Conservation (phyloP, 1,140 invertebrate genomes). For the Condylostylus longicornis region DNA sequence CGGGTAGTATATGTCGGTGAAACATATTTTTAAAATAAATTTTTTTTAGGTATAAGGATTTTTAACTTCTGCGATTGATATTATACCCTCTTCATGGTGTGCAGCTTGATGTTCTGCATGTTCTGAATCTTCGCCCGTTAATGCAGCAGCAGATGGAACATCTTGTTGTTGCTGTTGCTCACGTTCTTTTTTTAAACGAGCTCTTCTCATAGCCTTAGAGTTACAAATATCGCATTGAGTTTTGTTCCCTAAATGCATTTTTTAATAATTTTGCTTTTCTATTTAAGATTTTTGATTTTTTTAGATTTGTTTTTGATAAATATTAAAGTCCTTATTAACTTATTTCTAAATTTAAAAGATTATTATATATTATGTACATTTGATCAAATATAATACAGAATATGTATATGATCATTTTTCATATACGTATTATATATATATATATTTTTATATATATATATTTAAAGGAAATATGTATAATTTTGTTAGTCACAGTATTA, state of each 20-base stretch:
- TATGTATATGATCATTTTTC: too few relatives aligned
- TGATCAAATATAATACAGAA: too few relatives aligned
- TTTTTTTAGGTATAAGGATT: not conserved
- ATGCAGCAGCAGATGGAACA: conserved; percentile 22
- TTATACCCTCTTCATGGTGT: conserved; percentile 4
- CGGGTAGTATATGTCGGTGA: not conserved
- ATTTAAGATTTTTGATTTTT: conserved; percentile 9
- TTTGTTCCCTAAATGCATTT: conserved; percentile 56
- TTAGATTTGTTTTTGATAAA: conserved; percentile 7
- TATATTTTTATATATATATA: too few relatives aligned
- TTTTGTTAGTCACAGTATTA: too few relatives aligned
- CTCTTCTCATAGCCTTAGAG: conserved; percentile 51
- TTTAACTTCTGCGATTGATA: not conserved
- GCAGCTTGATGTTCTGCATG: not conserved
- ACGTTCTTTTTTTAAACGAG: conserved; percentile 44
- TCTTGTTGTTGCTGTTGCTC: conserved; percentile 35
- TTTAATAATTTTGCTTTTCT: conserved; percentile 1
- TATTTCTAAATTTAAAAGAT: too few relatives aligned
- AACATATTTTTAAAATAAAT: not conserved
- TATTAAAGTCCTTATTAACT: too few relatives aligned
- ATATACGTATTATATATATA: too few relatives aligned
- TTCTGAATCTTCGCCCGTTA: conserved; percentile 11
- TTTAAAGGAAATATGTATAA: too few relatives aligned
- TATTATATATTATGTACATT: too few relatives aligned
- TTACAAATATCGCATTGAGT: conserved; percentile 68